Evolutionary conservation across 2,888 invertebrate species (phyloP), one percentile per base, ranked within the genome.

Genomic region (Antheraea assamensis): DNA sequence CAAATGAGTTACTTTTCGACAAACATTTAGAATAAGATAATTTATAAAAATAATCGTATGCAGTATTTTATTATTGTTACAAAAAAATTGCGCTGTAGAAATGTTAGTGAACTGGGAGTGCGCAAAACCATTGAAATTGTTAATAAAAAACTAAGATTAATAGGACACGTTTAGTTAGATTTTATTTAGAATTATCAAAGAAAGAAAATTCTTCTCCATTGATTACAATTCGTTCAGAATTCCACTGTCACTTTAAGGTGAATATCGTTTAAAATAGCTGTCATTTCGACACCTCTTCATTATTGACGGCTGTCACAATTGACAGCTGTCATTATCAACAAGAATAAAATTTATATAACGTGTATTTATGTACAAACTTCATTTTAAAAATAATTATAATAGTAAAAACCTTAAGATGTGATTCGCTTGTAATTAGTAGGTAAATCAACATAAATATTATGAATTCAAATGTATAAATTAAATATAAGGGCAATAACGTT

Each of bases 351-450:
- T 24, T 27, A n/a, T 55, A 55, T 55, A 55, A 8, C 55, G n/a
- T 55, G 10, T 49, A 49, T 55, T 3, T n/a, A 55, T 55, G 52
- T 58, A 58, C 10, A 58, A n/a, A 58, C 7, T 58, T 58, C n/a
- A 52, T 52, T 52, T 52, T n/a, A n/a, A 2, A 55, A 61, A 27
- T 61, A 27, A n/a, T 61, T 61, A 15, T 27, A 24, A 61, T 58
- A n/a, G 13, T 27, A 27, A 61, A 61, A 61, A 27, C 15, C 13
- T 27, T 61, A 27, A 61, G 24, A 61, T 27, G 61, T 61, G 61
- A 27, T 61, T 64, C 30, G 61, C 61, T 64, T 64, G 61, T 64
- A 64, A 64, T 30, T 64, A 64, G 30, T 64, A 30, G 30, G 17
- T 64, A 30, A 30, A 30, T 27, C 27, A 13, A 61, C 15, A 21